phyloP scores from a whole-genome alignment of 92 coral and sea anemone species.

The Desmophyllum pertusum region DNA sequence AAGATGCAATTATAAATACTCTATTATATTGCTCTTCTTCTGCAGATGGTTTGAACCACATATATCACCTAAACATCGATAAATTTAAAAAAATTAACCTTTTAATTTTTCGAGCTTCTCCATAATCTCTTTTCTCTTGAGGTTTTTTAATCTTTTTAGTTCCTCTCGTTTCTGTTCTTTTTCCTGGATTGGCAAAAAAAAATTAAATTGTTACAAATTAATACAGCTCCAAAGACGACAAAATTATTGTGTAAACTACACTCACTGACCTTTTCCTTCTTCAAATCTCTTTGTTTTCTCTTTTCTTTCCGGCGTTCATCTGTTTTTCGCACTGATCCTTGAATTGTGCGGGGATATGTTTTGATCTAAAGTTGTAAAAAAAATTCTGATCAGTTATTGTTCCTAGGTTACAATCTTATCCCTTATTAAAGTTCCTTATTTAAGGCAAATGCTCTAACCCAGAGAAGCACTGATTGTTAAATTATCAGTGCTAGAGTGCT shows the following conservation, averaged over 20 bases:
- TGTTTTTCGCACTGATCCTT: conserved; percentile 86
- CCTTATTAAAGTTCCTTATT: not conserved
- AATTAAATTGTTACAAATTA: not conserved
- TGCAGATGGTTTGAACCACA: too few relatives aligned
- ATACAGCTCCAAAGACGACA: not conserved
- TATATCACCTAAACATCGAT: too few relatives aligned
- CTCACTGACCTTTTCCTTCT: conserved; percentile 76
- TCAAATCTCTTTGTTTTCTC: conserved; percentile 77
- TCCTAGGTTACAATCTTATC: not conserved
- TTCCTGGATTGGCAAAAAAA: conserved; percentile 58
- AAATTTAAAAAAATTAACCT: conserved; percentile 68
- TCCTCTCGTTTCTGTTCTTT: conserved; percentile 95
- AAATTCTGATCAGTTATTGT: not conserved
- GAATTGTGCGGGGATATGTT: conserved; percentile 89
- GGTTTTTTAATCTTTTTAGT: conserved; percentile 89
- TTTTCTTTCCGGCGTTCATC: conserved; percentile 87
- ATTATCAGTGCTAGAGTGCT: too few relatives aligned
- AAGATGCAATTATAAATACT: too few relatives aligned
- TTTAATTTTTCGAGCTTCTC: conserved; percentile 91
- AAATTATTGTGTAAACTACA: not conserved
- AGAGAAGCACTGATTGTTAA: not conserved
- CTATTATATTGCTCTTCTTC: too few relatives aligned
- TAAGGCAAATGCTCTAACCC: not conserved
- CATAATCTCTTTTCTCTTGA: conserved; percentile 92
- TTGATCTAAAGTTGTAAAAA: conserved; percentile 66